A percentile compares a stretch with the other conserved stretches of the same genome.
Conservation (phyloP, 2,888 invertebrate species). For the Cheilosia scutellata region DNA sequence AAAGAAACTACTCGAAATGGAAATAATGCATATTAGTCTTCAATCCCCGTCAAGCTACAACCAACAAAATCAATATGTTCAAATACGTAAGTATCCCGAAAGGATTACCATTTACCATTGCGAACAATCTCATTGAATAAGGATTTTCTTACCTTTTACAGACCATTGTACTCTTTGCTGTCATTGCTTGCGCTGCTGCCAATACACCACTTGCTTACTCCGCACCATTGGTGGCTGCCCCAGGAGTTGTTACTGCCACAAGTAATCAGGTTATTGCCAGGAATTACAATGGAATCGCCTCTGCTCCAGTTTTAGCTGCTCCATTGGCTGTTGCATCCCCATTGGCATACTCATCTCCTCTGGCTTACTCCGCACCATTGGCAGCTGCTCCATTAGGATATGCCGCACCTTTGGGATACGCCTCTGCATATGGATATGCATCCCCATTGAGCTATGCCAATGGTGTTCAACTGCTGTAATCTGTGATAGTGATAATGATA, state of each 20-base stretch:
- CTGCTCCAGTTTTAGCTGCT: slow-evolving; percentile 81
- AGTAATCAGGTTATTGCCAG: slow-evolving; percentile 81
- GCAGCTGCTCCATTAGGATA: slow-evolving; percentile 18
- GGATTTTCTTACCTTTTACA: not conserved
- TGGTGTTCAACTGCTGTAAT: not conserved
- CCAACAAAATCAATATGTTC: slow-evolving; percentile 49
- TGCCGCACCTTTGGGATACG: slow-evolving; percentile 27
- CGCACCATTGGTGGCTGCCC: slow-evolving; percentile 61
- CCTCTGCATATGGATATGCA: slow-evolving; percentile 25
- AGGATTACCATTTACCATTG: not conserved
- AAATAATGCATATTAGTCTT: slow-evolving; percentile 28
- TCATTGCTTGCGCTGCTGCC: slow-evolving; percentile 62
- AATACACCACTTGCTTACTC: slow-evolving; percentile 77
- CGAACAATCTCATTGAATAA: not conserved
- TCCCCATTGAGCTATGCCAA: slow-evolving; percentile 20
- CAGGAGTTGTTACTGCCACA: slow-evolving; percentile 78
- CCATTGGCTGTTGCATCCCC: slow-evolving; percentile 35
- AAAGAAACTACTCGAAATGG: not conserved
- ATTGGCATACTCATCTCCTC: slow-evolving; percentile 3
- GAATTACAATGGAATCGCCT: slow-evolving; percentile 80
- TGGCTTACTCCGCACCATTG: slow-evolving; percentile 37
- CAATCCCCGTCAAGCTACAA: slow-evolving; percentile 13
- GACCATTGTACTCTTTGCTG: slow-evolving; percentile 62
- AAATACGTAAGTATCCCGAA: slow-evolving; percentile 39
- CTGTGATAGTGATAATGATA: not conserved